phyloP scores from a whole-genome alignment of 2,888 invertebrate genomes.

The Diachrysia chrysitis region DNA sequence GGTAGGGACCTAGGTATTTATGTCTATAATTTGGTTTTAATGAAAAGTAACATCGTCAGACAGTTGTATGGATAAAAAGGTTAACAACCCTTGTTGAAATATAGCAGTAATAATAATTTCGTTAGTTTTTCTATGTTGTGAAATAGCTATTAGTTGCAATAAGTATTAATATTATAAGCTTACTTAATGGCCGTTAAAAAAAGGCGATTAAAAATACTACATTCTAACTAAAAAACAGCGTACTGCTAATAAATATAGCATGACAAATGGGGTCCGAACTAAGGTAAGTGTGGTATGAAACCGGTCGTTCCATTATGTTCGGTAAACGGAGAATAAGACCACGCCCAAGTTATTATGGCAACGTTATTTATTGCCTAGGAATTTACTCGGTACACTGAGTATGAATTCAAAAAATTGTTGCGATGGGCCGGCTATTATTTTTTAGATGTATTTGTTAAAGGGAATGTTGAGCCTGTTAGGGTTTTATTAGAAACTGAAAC shows the following conservation, averaged over 20 bases:
- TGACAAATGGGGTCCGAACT: conserved; percentile 43
- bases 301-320: conserved; percentile 46
- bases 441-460: background rate
- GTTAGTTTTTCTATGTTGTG: too few species aligned
- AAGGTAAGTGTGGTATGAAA: conserved; percentile 39
- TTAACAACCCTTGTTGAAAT: too few species aligned
- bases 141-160: background rate
- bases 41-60: background rate
- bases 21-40: background rate
- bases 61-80: too few species aligned
- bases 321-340: conserved; percentile 45
- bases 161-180: too few species aligned
- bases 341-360: conserved; percentile 58
- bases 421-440: background rate
- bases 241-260: conserved; percentile 23
- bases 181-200: too few species aligned
- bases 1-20: too few species aligned
- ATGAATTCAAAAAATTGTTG: conserved; percentile 18
- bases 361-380: conserved; percentile 54
- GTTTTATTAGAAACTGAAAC: background rate
- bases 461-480: background rate
- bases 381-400: conserved; percentile 49
- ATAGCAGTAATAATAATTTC: too few species aligned
- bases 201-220: conserved; percentile 1
- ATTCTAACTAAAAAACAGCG: conserved; percentile 28